These are phyloP conservation scores for Opisthocomus hoazin DNA, from an alignment of 2,113 vertebrate species.

Conservation along the genomic window DNA sequence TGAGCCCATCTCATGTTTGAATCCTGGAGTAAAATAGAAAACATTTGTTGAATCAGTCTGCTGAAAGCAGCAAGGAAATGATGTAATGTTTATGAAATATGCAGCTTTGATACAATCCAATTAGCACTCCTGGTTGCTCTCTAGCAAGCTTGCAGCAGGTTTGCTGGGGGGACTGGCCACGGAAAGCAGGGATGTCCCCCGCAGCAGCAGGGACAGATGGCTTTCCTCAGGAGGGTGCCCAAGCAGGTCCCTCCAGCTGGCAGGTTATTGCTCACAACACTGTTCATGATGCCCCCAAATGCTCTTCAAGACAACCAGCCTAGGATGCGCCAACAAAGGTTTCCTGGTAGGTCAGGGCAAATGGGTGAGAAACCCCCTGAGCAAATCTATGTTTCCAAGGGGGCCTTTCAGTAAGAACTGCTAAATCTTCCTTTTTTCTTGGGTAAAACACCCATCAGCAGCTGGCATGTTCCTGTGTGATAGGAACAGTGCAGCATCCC, in stretches of 20 bases:
- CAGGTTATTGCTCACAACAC: neutral
- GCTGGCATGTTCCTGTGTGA: rapidly evolving
- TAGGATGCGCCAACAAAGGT: rapidly evolving
- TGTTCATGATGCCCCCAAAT: neutral
- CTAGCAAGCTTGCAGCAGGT: neutral
- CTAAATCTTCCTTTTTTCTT: rapidly evolving
- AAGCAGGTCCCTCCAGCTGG: neutral
- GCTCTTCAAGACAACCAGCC: neutral
- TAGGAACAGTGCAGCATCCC: neutral
- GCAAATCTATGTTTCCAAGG: neutral
- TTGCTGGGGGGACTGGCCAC: neutral
- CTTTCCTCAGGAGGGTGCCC: neutral
- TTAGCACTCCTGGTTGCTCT: slow-evolving; percentile 16
- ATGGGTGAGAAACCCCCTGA: rapidly evolving
- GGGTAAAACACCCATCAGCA: neutral
- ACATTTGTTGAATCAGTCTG: slow-evolving; percentile 60
- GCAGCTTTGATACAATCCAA: slow-evolving; percentile 63
- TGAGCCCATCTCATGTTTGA: slow-evolving; percentile 46
- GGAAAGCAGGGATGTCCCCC: neutral
- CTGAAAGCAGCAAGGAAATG: slow-evolving; percentile 62
- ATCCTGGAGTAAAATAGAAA: slow-evolving; percentile 64
- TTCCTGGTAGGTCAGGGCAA: neutral
- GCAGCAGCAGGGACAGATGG: slow-evolving; percentile 25
- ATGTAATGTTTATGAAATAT: slow-evolving; percentile 55
- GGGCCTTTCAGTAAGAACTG: neutral